Evolutionary conservation across 2,888 invertebrate species (phyloP).

Genomic region (Drosophila subsilvestris): DNA sequence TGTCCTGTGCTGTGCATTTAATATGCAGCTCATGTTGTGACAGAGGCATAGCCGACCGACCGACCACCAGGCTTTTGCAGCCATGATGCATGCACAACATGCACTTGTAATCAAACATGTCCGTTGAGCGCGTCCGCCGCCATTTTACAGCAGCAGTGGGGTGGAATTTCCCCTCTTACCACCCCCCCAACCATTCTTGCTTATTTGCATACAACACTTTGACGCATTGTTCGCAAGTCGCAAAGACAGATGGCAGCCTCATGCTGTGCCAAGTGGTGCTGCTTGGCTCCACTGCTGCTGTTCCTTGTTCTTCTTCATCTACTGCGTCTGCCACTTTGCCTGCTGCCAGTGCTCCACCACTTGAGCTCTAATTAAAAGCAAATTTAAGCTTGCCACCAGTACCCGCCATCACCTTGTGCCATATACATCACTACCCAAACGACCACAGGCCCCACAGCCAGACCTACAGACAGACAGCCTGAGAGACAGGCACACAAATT

Average conservation of each 20-base stretch:
- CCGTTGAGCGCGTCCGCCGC: constrained; percentile 46
- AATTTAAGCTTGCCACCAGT: constrained; percentile 61
- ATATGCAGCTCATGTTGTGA: constrained; percentile 66
- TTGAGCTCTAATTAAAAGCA: constrained; percentile 70
- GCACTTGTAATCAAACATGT: constrained; percentile 73
- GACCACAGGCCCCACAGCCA: constrained; percentile 1
- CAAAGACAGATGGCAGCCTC: constrained; percentile 38
- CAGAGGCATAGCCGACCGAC: constrained; percentile 42
- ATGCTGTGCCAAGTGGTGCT: constrained; percentile 39
- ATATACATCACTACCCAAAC: constrained; percentile 3
- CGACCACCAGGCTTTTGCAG: constrained; percentile 43
- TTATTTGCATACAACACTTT: constrained; percentile 71
- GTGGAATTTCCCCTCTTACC: background rate
- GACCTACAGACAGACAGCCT: background rate
- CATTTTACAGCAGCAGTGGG: constrained; percentile 49
- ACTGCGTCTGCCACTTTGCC: background rate
- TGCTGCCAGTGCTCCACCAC: constrained; percentile 17
- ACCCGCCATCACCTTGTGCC: constrained; percentile 3
- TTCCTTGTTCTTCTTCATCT: too few species aligned
- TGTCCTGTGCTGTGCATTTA: constrained; percentile 39
- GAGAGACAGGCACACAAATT: constrained; percentile 48
- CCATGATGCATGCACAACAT: constrained; percentile 66
- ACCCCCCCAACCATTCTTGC: constrained; percentile 20
- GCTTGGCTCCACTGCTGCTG: background rate
- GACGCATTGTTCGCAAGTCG: constrained; percentile 61